Base-by-base conservation (phyloP, 1,140 invertebrate species). In the Acromyrmex heyeri region DNA sequence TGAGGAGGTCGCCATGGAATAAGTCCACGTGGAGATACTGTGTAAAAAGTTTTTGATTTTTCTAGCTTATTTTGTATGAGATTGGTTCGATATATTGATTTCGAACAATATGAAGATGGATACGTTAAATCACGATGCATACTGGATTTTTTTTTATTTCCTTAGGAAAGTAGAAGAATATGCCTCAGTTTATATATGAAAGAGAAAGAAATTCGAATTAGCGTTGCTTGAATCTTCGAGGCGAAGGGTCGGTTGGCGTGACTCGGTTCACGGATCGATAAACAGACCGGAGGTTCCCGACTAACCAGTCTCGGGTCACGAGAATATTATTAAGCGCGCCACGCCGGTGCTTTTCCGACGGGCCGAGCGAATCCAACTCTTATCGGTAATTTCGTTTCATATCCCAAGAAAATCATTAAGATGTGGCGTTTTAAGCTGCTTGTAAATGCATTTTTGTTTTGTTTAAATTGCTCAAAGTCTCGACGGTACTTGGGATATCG, bases 231-330 rank as follows among this genome's bases (percentile, higher is more conserved):
- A 75, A 85, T 75, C 85, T 86, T 81, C 76, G 53, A 81, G 79
- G 62, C 77, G 78, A 77, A 86, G 82, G 82, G 65, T 78, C 78
- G 88, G 90, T 89, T 91, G 69, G 90, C 91, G 91, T 91, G 90
- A 91, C 91, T 91, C 30, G 88, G 87, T 91, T 91, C 88, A 85
- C 81, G 79, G 91, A 91, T 91, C 91, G 91, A 91, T 91, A 91
- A 76, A 72, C 90, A 86, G 67, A 83, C 34, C 87, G 77, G 70
- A 88, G 90, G 88, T 79, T 87, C 72, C 64, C 77, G 57, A 86
- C 88, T 91, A 91, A 91, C 83, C 90, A 89, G 90, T 88, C 90
- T 88, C 86, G 82, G 86, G 90, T 91, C 90, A 91, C 90, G 90
- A 88, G 90, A 91, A 91, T 91, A 91, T 87, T 91, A 89, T 89